phyloP scores from a whole-genome alignment of 2,113 vertebrate genomes.

The Micronycteris hirsuta region DNA sequence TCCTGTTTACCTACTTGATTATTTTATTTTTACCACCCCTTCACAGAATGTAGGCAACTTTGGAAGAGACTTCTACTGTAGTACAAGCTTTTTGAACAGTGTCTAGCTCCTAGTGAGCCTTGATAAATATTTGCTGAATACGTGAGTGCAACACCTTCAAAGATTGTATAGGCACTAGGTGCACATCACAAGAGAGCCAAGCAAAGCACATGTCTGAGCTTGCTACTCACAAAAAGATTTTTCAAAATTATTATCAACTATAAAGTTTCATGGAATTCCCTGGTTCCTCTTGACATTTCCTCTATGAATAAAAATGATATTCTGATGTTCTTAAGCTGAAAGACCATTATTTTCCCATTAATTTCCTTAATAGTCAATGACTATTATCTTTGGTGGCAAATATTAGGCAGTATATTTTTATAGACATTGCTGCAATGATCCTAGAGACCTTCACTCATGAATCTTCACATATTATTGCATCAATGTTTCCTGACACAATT shows the following conservation, averaged over 20 bases:
- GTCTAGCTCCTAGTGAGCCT: background rate
- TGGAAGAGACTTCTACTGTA: too few species aligned
- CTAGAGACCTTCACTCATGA: background rate
- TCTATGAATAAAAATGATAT: background rate
- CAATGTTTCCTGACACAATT: background rate
- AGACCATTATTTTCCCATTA: background rate
- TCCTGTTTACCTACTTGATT: background rate
- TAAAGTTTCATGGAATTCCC: background rate
- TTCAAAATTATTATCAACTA: background rate
- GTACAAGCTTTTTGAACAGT: background rate
- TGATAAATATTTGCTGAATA: background rate
- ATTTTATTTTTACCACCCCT: background rate
- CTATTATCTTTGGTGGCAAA: background rate
- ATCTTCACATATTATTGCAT: background rate
- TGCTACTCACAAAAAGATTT: background rate
- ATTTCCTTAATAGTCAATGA: background rate
- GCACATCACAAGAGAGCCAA: background rate
- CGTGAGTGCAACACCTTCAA: background rate
- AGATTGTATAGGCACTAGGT: background rate
- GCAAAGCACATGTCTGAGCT: background rate
- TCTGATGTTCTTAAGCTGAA: background rate
- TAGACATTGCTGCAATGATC: background rate
- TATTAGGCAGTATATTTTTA: background rate
- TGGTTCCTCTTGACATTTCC: background rate
- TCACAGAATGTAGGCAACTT: background rate